These are phyloP conservation scores for Trachymyrmex septentrionalis DNA, from an alignment of 1,140 invertebrate genomes.

Conservation along the genomic window DNA sequence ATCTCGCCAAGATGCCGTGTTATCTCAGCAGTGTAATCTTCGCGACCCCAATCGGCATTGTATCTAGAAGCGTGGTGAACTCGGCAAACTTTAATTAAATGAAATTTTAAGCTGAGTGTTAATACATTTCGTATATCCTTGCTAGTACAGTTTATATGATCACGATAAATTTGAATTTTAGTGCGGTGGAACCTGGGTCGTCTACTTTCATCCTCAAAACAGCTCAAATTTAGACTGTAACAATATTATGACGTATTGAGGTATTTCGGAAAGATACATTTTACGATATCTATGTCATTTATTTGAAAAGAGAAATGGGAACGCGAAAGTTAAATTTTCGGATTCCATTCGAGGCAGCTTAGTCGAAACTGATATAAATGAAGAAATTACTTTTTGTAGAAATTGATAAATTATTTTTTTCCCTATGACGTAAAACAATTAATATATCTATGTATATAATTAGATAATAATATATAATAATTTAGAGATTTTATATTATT, in stretches of 20 bases:
- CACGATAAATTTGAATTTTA: not conserved
- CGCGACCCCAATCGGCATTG: constrained; percentile 28
- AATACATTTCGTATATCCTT: constrained; percentile 15
- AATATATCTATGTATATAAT: not conserved
- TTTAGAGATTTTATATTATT: not conserved
- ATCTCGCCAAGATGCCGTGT: constrained; percentile 38
- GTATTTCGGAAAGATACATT: not conserved
- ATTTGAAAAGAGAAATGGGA: not conserved
- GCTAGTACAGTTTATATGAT: not conserved
- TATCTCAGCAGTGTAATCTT: constrained; percentile 34
- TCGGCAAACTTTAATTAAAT: constrained; percentile 47
- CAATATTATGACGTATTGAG: not conserved
- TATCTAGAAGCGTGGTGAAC: not conserved
- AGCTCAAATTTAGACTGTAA: not conserved
- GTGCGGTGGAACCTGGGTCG: not conserved
- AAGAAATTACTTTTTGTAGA: not conserved
- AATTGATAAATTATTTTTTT: not conserved
- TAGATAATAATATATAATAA: not conserved
- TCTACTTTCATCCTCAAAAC: not conserved
- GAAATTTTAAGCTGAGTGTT: constrained; percentile 31
- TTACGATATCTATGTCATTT: not conserved
- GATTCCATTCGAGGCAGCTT: not conserved
- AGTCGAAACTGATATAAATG: not conserved
- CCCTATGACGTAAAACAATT: not conserved
- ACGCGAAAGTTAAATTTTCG: not conserved